phyloP scores from a whole-genome alignment of 2,888 invertebrate genomes.

The Luperina nickerlii region DNA sequence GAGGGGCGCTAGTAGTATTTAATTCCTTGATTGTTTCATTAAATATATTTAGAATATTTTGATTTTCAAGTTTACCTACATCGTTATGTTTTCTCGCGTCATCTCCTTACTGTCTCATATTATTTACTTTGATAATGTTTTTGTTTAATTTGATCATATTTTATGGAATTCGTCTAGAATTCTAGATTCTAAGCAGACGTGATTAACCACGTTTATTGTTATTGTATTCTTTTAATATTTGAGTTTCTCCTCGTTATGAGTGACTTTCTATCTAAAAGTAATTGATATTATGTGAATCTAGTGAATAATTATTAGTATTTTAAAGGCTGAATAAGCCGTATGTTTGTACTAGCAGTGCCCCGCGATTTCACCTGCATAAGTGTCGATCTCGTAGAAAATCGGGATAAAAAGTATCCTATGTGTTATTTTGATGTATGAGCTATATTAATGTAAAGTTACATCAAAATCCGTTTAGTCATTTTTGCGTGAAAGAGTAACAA shows the following conservation, averaged over 20 bases:
- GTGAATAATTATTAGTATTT: neutral
- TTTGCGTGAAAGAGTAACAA: too few relatives aligned
- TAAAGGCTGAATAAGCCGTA: too few relatives aligned
- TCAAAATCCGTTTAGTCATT: too few relatives aligned
- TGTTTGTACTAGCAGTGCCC: neutral
- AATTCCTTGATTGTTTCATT: neutral
- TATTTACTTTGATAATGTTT: neutral
- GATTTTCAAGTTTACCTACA: neutral
- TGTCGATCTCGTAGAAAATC: too few relatives aligned
- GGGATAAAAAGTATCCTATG: too few relatives aligned
- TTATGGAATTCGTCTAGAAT: constrained; percentile 10
- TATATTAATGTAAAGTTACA: too few relatives aligned
- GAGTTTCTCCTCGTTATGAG: constrained; percentile 51
- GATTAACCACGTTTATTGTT: constrained; percentile 37
- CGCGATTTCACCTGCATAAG: too few relatives aligned
- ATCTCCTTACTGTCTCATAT: neutral
- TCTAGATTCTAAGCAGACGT: constrained; percentile 18
- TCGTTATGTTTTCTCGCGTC: neutral
- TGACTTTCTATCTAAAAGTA: constrained; percentile 52
- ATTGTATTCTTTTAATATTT: constrained; percentile 30
- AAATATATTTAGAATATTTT: neutral
- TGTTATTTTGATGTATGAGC: too few relatives aligned
- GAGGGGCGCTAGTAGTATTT: neutral
- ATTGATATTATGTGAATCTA: constrained; percentile 6
- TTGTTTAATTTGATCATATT: neutral